These are phyloP conservation scores for Plusia festucae DNA, from an alignment of 2,888 invertebrate species.

Conservation along the genomic window DNA sequence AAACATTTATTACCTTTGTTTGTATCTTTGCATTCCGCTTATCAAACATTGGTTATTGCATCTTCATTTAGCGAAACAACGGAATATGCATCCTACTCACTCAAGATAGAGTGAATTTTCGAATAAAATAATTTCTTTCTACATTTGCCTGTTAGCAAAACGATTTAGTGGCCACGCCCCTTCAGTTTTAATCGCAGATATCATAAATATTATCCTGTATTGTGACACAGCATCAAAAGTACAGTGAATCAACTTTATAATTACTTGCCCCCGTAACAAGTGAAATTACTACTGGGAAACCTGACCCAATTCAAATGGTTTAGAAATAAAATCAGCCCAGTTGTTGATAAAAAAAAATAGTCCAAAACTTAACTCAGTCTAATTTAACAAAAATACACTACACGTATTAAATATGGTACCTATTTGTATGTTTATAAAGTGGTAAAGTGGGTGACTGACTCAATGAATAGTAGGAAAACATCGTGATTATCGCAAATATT, in stretches of 20 bases:
- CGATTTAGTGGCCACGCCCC: constrained; percentile 64
- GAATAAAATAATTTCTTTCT: constrained; percentile 19
- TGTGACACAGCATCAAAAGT: constrained; percentile 18
- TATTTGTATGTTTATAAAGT: too few species aligned
- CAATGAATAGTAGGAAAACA: too few species aligned
- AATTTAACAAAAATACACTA: too few species aligned
- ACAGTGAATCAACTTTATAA: constrained; percentile 11
- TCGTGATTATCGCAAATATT: too few species aligned
- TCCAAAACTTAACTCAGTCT: too few species aligned
- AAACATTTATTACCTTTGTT: constrained; percentile 55
- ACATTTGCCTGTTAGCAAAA: constrained; percentile 52
- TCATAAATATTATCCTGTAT: constrained; percentile 43
- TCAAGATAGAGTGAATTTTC: constrained; percentile 16
- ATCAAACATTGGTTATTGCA: constrained; percentile 62
- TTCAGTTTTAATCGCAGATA: constrained; percentile 48
- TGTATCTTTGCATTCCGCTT: constrained; percentile 54
- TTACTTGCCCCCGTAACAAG: not conserved
- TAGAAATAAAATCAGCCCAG: too few species aligned
- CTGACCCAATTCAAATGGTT: too few species aligned
- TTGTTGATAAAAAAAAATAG: too few species aligned
- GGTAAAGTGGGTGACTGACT: too few species aligned
- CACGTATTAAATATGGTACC: too few species aligned
- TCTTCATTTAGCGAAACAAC: constrained; percentile 49
- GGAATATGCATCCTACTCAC: constrained; percentile 14
- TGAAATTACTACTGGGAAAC: too few species aligned